Conservation (phyloP, 92 coral and sea anemone species). For the Siderastrea siderea region DNA sequence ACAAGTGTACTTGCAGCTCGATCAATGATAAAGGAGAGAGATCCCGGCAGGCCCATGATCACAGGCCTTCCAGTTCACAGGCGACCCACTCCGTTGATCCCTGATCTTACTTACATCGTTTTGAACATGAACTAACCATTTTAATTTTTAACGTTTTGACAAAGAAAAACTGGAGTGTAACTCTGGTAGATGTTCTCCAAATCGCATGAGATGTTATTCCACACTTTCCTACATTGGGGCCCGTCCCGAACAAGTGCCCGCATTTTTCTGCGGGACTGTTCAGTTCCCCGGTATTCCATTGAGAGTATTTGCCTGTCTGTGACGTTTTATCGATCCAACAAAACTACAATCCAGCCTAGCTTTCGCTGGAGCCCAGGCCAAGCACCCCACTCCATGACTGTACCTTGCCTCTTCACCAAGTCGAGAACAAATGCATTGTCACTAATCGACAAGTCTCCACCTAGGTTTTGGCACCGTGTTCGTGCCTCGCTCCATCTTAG, state of each 20-base stretch:
- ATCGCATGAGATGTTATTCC: neutral
- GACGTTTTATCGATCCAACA: neutral
- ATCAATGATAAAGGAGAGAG: too few relatives aligned
- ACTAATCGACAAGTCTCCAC: neutral
- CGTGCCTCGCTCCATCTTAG: neutral
- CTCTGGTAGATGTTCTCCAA: neutral
- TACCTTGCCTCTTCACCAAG: neutral
- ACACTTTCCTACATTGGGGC: neutral
- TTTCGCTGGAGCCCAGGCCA: neutral
- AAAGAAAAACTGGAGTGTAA: neutral
- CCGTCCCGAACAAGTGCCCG: neutral
- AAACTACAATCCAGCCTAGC: neutral
- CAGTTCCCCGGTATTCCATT: constrained; percentile 2
- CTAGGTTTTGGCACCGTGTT: neutral
- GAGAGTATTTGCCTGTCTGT: neutral
- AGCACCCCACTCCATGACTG: neutral
- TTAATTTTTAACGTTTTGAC: neutral
- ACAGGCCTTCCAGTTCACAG: too few relatives aligned
- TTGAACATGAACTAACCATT: too few relatives aligned
- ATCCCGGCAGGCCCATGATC: too few relatives aligned
- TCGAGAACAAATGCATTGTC: neutral
- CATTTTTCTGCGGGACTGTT: neutral
- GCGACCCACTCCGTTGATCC: too few relatives aligned
- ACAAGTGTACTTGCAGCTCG: too few relatives aligned
- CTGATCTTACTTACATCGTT: too few relatives aligned